Evolutionary conservation across 23 tunicate species (phyloP).

Genomic region (Aplidium turbinatum): DNA sequence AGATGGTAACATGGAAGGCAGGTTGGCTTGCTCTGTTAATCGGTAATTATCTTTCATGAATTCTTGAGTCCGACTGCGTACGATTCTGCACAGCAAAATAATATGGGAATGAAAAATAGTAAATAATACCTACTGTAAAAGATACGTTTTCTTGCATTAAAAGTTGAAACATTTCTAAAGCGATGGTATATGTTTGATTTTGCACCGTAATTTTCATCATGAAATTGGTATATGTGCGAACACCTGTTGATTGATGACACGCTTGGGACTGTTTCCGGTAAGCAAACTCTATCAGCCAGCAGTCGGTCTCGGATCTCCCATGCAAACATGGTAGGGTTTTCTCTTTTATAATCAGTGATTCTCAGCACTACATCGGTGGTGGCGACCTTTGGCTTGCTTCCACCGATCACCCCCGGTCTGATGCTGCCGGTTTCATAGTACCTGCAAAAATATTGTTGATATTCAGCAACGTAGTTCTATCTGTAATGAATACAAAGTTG

Average conservation of each 20-base stretch:
- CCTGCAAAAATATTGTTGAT: too few relatives aligned
- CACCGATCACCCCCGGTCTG: slow-evolving; percentile 95
- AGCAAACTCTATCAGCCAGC: slow-evolving; percentile 74
- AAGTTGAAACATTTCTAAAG: too few relatives aligned
- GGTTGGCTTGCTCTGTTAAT: slow-evolving; percentile 70
- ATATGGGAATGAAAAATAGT: too few relatives aligned
- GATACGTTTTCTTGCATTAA: too few relatives aligned
- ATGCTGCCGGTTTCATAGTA: slow-evolving; percentile 95
- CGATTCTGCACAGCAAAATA: too few relatives aligned
- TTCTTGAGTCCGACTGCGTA: slow-evolving; percentile 85
- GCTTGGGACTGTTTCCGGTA: slow-evolving; percentile 75
- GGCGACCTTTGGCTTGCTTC: slow-evolving; percentile 96
- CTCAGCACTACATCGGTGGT: slow-evolving; percentile 78
- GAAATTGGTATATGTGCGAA: too few relatives aligned
- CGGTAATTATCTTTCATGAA: slow-evolving; percentile 92
- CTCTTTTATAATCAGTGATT: slow-evolving; percentile 88
- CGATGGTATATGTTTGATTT: too few relatives aligned
- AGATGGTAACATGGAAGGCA: slow-evolving; percentile 62
- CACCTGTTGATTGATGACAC: slow-evolving; percentile 96
- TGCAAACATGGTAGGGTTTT: slow-evolving; percentile 97
- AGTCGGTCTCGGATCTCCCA: slow-evolving; percentile 93
- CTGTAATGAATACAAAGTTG: too few relatives aligned
- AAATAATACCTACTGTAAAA: too few relatives aligned
- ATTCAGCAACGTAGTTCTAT: too few relatives aligned
- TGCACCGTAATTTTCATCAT: too few relatives aligned